These are phyloP conservation scores for Apotomis betuletana DNA, from an alignment of 2,888 invertebrate species.

Conservation along the genomic window DNA sequence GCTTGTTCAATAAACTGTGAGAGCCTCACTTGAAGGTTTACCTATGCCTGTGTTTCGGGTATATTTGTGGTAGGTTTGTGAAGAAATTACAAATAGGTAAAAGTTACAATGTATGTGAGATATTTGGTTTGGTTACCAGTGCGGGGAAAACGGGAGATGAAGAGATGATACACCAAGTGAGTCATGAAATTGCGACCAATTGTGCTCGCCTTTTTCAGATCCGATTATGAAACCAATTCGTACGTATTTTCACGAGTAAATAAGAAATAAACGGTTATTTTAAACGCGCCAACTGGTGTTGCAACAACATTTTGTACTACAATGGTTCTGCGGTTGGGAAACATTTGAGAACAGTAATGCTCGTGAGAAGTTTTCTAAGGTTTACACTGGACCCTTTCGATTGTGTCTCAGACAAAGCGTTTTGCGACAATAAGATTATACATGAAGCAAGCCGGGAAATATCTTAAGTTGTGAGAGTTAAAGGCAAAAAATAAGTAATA, in stretches of 20 bases:
- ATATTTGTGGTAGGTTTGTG: background rate
- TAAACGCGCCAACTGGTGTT: background rate
- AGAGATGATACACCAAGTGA: too few species aligned
- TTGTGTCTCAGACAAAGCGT: conserved; percentile 18
- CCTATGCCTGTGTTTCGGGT: background rate
- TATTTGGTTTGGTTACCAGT: too few species aligned
- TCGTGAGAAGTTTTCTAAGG: conserved; percentile 33
- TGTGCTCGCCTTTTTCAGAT: too few species aligned
- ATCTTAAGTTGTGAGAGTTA: background rate
- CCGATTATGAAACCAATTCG: too few species aligned
- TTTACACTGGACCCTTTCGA: conserved; percentile 16
- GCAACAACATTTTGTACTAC: conserved; percentile 20
- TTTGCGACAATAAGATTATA: conserved; percentile 15
- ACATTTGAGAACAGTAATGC: conserved; percentile 24
- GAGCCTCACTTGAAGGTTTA: conserved; percentile 10
- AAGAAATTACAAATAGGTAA: too few species aligned
- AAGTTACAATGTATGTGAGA: too few species aligned
- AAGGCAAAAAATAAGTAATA: background rate
- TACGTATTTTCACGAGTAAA: too few species aligned
- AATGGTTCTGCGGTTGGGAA: conserved; percentile 30
- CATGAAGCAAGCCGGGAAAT: conserved; percentile 1
- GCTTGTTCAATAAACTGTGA: conserved; percentile 44
- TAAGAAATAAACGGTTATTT: background rate
- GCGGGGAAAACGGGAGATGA: too few species aligned
- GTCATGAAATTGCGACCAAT: too few species aligned